Base-by-base conservation (phyloP, 2,113 vertebrate species). In the Trochalopteron elliotii region DNA sequence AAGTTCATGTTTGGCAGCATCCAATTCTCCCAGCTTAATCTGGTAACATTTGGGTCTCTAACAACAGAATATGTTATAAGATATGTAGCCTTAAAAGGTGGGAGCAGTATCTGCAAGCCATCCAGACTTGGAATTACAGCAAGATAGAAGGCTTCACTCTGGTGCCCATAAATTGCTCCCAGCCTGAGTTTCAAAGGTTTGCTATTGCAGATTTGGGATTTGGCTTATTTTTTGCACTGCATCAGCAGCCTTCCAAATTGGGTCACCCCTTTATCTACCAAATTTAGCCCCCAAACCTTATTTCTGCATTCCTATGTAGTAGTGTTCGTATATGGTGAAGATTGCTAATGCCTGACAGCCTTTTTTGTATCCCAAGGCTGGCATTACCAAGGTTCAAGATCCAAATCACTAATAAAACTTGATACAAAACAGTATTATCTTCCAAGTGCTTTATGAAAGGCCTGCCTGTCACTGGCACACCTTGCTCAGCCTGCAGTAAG, bases 111-210 rank as follows among this genome's bases (percentile, higher is more conserved):
- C 35, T 64, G 37, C 31, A 70, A 75, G 33, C 16, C 1, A 10
- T 31, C 59, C 22, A 33, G 50, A n/a, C 11, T 24, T 23, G 13
- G 23, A 79, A 78, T 4, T 49, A 60, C 52, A 84, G 47, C 16
- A 67, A 49, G 25, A 65, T 30, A 71, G 19, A 39, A 24, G 10
- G 24, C 12, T 72, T 71, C 53, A 15, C 15, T 63, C 31, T 7
- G 9, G 18, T 44, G 35, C 30, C 14, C 12, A 10, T 2, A 28
- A 1, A 9, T 28, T 15, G 19, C 16, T 10, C 9, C 4, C 4
- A 31, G 7, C 25, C 4, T 5, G 27, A 8, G 0, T 67, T 63
- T 74, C 55, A 50, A 59, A 83, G 6, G 24, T 44, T 67, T 55
- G 4, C 1, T 13, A 15, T 49, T 57, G 31, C 23, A 72, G 11